Base-by-base conservation (phyloP, 1,140 invertebrate genomes). In the Pentalonia nigronervosa region DNA sequence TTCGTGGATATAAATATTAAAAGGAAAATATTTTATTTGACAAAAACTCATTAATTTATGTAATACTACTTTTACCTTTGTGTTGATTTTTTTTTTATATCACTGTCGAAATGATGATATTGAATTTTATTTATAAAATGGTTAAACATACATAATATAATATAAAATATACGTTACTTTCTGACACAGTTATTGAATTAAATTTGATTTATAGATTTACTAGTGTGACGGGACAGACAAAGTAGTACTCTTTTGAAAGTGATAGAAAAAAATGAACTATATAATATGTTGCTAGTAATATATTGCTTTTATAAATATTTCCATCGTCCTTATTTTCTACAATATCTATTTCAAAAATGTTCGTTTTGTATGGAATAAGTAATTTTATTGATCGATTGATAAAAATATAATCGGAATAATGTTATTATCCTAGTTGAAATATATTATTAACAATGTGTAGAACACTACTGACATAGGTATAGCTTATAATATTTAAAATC, bases 191-290 rank as follows among this genome's bases (percentile, higher is more conserved):
- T 88, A 88, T 88, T 50, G 86, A n/a, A 88, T 50, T 34, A 50
- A 34, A 88, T 88, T 88, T 88, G 86, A 88, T 88, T 88, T 50
- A 88, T 88, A 50, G 86, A 88, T 50, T 88, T 50, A 23, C 47
- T 21, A 50, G n/a, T 50, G 86, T 88, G 30, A 89, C 48, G 48
- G n/a, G 48, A 8, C 48, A 53, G 87, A 89, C 11, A 89, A 89
- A 88, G 17, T 88, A 48, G 30, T 48, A 1, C 30, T 48, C 17
- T 30, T 34, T 88, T 50, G 30, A n/a, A 88, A 48, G 50, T n/a
- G 30, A 50, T 88, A n/a, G 25, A 30, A 20, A n/a, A 87, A 81
- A 81, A 81, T 81, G 20, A 81, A 83, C 34, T 83, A 41, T 36
- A 36, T 36, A 83, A 83, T 83, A 81, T 81, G 34, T 81, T 67